Percentiles rank a stretch among this genome's conserved stretches.
Conservation (phyloP, 1,140 invertebrate genomes). For the Thaumatotibia leucotreta region DNA sequence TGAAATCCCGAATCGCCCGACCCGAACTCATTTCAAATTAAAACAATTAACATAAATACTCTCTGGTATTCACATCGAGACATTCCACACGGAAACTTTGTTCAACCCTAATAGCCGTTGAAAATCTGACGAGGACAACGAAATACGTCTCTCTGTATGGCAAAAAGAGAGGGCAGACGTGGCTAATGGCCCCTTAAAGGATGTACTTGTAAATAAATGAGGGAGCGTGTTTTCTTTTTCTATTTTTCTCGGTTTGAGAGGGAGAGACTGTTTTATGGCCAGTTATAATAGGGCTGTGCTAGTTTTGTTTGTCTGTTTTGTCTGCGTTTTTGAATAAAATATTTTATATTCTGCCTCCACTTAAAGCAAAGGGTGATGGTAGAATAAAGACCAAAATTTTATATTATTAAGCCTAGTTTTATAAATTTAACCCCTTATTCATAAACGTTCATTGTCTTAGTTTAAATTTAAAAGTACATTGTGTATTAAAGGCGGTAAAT, state of each 20-base stretch:
- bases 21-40: no score
- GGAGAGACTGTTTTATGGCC: slow-evolving; percentile 36
- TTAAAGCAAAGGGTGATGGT: no score
- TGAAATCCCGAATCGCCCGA: no score
- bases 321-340: no score
- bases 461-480: no score
- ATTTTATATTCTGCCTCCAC: no score
- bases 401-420: no score
- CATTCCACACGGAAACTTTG: slow-evolving; percentile 26
- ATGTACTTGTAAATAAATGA: slow-evolving; percentile 62
- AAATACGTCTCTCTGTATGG: slow-evolving; percentile 25
- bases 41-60: background rate
- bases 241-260: slow-evolving; percentile 33
- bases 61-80: background rate
- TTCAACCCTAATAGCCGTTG: slow-evolving; percentile 46
- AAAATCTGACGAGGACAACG: slow-evolving; percentile 38
- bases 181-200: slow-evolving; percentile 56
- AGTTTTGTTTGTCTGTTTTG: no score
- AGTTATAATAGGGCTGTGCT: slow-evolving; percentile 34
- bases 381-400: no score
- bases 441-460: no score
- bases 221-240: slow-evolving; percentile 53
- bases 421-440: no score
- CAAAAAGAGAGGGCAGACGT: slow-evolving; percentile 41
- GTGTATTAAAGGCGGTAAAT: no score